Base-by-base conservation (phyloP, 2,797 vertebrate genomes). In the Sciurus carolinensis region DNA sequence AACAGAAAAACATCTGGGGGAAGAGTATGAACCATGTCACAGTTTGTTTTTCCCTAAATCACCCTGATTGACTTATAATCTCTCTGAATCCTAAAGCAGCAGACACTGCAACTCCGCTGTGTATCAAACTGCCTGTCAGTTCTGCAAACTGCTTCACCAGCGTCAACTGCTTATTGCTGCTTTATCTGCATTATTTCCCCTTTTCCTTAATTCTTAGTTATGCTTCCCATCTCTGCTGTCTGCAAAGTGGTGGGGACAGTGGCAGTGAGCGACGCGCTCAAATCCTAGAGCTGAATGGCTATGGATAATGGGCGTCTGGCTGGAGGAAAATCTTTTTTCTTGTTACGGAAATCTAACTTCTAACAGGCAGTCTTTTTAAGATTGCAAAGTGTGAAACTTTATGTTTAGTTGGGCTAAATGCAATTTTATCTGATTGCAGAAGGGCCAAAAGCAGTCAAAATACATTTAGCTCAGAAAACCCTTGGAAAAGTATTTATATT, bases 1-100 rank as follows among this genome's bases (percentile, higher is more conserved):
- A 98, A 97, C 85, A 98, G 87, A 92, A 98, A 97, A 97, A 87
- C 96, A 98, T 91, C 96, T 96, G 93, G 95, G 96, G 36, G 50
- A 42, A 71, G 82, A 97, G 94, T 79, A 91, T 17, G 91, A 89
- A 93, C 89, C 96, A 96, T 97, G 97, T 97, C 96, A 97, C n/a
- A 92, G 90, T 50, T 91, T 95, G 87, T 95, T 93, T 91, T 88
- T 92, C 97, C 94, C 95, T 66, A 93, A 97, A 97, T 85, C 91
- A 95, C 66, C 91, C 85, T 77, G 95, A 98, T 0, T 96, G 98
- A 97, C 95, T 96, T 91, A 85, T 94, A 97, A 97, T 95, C 96
- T 88, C 95, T 72, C 84, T 13, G 84, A 96, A 95, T 92, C 94
- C 97, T 80, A 28, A 71, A 86, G 90, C 3, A 59, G 0, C 0